These are phyloP conservation scores for Leptinotarsa tumamoca DNA, from an alignment of 2,888 invertebrate species.

Conservation along the genomic window DNA sequence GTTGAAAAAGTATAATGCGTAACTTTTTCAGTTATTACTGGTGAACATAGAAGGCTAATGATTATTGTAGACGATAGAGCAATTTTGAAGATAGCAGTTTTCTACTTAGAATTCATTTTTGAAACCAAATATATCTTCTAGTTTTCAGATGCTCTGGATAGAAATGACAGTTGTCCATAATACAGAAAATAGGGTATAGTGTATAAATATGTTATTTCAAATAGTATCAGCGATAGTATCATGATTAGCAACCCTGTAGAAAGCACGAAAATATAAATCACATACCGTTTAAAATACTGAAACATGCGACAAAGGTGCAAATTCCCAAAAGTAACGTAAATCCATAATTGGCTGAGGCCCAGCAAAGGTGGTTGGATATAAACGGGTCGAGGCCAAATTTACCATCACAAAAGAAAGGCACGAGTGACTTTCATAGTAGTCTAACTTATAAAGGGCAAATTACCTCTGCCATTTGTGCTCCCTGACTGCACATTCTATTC, in stretches of 20 bases:
- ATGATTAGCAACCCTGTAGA: background rate
- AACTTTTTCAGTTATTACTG: too few species aligned
- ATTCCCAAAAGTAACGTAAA: conserved; percentile 33
- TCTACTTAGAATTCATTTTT: too few species aligned
- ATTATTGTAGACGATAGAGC: too few species aligned
- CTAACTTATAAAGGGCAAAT: conserved; percentile 40
- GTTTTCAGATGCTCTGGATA: too few species aligned
- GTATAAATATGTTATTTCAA: too few species aligned
- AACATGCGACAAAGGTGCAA: conserved; percentile 33
- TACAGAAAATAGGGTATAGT: too few species aligned
- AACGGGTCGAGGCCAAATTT: conserved; percentile 35
- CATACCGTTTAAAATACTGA: background rate
- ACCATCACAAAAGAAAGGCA: conserved; percentile 42
- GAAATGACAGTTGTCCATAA: too few species aligned
- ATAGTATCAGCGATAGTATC: background rate
- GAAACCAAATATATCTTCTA: too few species aligned
- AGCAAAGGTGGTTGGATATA: conserved; percentile 36
- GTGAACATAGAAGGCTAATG: too few species aligned
- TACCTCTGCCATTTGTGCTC: conserved; percentile 40
- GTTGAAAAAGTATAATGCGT: too few species aligned
- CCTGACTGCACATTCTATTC: conserved; percentile 29
- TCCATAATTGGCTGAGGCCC: conserved; percentile 37
- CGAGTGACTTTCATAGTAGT: conserved; percentile 43
- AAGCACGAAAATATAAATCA: background rate
- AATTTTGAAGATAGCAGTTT: too few species aligned